phyloP scores from a whole-genome alignment of 2,797 vertebrate species.

The Capromys pilorides region DNA sequence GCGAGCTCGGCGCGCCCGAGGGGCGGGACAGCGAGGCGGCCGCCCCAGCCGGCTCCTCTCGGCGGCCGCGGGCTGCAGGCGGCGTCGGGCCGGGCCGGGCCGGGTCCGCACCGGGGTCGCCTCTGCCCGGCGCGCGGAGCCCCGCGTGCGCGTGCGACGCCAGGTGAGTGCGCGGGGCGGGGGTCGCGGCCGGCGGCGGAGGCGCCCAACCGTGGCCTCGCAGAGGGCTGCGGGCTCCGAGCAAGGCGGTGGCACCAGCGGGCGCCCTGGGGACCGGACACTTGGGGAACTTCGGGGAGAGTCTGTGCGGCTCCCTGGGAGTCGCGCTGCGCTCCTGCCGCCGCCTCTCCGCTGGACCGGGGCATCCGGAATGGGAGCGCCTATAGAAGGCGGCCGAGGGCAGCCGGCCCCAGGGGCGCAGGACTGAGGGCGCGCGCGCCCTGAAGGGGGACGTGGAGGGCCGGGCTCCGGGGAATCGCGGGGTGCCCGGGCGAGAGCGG shows the following conservation, averaged over 20 bases:
- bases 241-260: neutral
- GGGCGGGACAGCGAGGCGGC: slow-evolving; percentile 74
- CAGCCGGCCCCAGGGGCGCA: neutral
- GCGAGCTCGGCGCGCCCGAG: slow-evolving; percentile 63
- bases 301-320: too few relatives aligned
- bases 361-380: neutral
- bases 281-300: neutral
- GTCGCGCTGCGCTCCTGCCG: neutral
- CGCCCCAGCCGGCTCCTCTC: slow-evolving; percentile 77
- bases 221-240: neutral
- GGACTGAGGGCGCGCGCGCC: neutral
- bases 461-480: neutral
- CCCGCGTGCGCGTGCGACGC: neutral
- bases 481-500: neutral
- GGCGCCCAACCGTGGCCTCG: neutral
- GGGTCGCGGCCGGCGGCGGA: neutral
- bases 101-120: neutral
- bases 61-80: slow-evolving; percentile 69
- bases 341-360: neutral
- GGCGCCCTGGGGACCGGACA: neutral
- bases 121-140: neutral
- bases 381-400: neutral
- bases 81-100: slow-evolving; percentile 61
- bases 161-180: slow-evolving; percentile 73
- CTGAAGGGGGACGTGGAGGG: neutral